These are phyloP conservation scores for Lordiphosa mommai DNA, from an alignment of 1,140 invertebrate species.

Conservation along the genomic window DNA sequence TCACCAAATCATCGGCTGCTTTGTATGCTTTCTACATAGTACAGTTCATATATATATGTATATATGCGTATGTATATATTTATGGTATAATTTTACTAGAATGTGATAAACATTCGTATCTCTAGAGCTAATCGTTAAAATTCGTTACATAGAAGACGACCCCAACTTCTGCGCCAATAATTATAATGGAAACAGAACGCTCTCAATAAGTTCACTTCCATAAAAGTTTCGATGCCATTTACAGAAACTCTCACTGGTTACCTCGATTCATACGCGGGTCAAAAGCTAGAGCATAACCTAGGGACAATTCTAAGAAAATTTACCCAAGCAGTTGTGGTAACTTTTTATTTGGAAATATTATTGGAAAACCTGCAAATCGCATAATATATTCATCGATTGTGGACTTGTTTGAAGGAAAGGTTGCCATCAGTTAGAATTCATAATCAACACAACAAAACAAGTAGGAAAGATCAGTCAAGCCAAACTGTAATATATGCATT, in stretches of 20 bases:
- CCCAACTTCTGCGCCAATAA: neutral
- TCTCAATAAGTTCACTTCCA: too few species aligned
- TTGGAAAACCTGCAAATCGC: neutral
- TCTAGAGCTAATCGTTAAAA: conserved; percentile 10
- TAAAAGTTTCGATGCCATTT: too few species aligned
- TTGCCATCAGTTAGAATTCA: too few species aligned
- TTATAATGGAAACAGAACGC: conserved; percentile 3
- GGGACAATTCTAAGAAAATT: too few species aligned
- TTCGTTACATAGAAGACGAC: conserved; percentile 2
- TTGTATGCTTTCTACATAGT: conserved; percentile 6
- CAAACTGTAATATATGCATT: too few species aligned
- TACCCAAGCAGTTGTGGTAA: too few species aligned
- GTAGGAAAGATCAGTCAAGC: too few species aligned
- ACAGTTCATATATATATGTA: neutral
- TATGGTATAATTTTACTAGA: conserved; percentile 6
- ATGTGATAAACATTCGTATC: conserved; percentile 7
- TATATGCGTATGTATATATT: conserved; percentile 3
- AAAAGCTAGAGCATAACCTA: too few species aligned
- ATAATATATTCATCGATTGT: neutral
- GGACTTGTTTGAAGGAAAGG: neutral
- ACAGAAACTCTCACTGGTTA: too few species aligned
- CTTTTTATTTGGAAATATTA: too few species aligned
- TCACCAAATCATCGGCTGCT: neutral
- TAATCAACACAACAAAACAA: too few species aligned
- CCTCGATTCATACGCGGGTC: too few species aligned